Base-by-base conservation (phyloP, 2,113 vertebrate species). In the Ia io region DNA sequence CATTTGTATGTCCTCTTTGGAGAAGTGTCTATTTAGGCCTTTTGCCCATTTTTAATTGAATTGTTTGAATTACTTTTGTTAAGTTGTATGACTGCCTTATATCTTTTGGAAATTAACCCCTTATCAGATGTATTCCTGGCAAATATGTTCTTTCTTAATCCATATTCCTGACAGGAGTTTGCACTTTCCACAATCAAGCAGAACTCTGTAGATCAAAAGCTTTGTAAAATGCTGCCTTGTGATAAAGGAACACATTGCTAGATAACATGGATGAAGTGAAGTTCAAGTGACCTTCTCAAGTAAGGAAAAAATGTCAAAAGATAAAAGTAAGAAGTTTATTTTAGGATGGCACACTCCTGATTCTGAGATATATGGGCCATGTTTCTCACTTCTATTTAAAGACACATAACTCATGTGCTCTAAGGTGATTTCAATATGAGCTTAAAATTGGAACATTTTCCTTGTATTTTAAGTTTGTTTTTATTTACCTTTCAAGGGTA, bases 191-290 rank as follows among this genome's bases (percentile, higher is more conserved):
- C 47, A 94, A 25, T 87, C 88, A 56, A 96, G 77, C 5, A 93
- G 91, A 96, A 44, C 65, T 95, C n/a, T 67, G 93, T 5, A 96
- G 84, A 91, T 96, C 14, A 96, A 90, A 97, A 95, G 8, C 71
- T 97, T 59, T 42, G 56, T 94, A 82, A 93, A 84, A 56, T 25
- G 7, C 30, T 51, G 11, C 10, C 96, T 0, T 37, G 7, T 10
- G 6, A 20, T 84, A 96, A 93, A 93, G 59, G 85, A 95, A n/a
- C 1, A 94, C 84, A 82, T 67, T 97, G 32, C 74, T 88, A 80
- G n/a, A 90, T 51, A 96, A 95, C 49, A 93, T 67, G 32, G 28
- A 96, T 97, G 77, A 93, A 77, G n/a, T 56, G 94, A 40, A 67
- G 56, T 92, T 96, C 85, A 93, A 7, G n/a, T 92, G 51, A 84